phyloP scores from a whole-genome alignment of 2,797 vertebrate species.

The Alauda arvensis region DNA sequence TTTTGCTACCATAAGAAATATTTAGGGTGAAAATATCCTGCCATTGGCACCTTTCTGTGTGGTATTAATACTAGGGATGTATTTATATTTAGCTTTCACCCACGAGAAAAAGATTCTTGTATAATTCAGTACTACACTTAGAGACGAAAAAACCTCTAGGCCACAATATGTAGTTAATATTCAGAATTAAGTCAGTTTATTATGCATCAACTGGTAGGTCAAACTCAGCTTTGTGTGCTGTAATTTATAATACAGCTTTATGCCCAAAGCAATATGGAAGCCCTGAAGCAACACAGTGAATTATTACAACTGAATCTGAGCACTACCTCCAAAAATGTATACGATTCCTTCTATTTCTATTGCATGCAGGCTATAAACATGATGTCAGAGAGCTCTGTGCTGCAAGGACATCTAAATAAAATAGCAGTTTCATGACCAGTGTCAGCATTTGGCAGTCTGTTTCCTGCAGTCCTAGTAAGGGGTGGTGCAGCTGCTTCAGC shows the following conservation, averaged over 20 bases:
- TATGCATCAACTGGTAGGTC: slow-evolving; percentile 94
- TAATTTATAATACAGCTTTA: slow-evolving; percentile 92
- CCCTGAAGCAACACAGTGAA: slow-evolving; percentile 70
- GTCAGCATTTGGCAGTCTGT: slow-evolving; percentile 56
- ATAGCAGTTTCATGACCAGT: slow-evolving; percentile 47
- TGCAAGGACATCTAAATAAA: slow-evolving; percentile 72
- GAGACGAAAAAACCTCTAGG: slow-evolving; percentile 83
- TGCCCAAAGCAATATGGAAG: slow-evolving; percentile 84
- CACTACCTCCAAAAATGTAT: slow-evolving; percentile 56
- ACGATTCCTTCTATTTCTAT: slow-evolving; percentile 30
- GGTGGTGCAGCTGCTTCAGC: background rate
- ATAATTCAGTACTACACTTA: slow-evolving; percentile 85
- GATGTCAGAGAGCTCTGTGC: slow-evolving; percentile 42
- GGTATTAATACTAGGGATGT: slow-evolving; percentile 66
- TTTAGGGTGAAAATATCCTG: slow-evolving; percentile 71
- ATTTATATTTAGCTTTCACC: slow-evolving; percentile 76
- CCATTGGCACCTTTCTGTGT: slow-evolving; percentile 57
- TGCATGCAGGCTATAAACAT: slow-evolving; percentile 53
- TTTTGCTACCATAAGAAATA: slow-evolving; percentile 53
- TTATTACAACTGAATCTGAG: slow-evolving; percentile 68
- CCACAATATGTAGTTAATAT: slow-evolving; percentile 85
- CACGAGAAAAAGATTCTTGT: slow-evolving; percentile 81
- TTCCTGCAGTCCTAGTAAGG: slow-evolving; percentile 9
- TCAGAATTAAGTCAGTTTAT: slow-evolving; percentile 92
- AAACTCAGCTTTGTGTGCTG: slow-evolving; percentile 91